Base-by-base conservation (phyloP, 2,797 vertebrate genomes). In the Callimico goeldii region DNA sequence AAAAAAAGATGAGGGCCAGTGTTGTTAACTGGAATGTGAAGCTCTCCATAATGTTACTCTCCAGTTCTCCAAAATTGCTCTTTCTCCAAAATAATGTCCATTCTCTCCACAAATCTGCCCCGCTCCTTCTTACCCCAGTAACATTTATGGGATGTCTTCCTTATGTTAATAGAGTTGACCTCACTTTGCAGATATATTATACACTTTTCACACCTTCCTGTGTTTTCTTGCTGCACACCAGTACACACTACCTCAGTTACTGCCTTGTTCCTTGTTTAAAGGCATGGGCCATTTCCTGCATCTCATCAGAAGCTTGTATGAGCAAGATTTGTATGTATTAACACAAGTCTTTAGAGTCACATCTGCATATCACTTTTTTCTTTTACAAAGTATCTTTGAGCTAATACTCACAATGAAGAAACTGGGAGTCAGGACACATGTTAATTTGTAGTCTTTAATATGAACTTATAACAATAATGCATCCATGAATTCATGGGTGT, bases 241-340 rank as follows among this genome's bases (percentile, higher is more conserved):
- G 48, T 9, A 6, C 1, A 2, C 0, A 5, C 46, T 11, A 10
- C 83, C 33, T 39, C 9, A 1, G 3, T 13, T 2, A 5, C 0
- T 1, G 3, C 36, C 5, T 48, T 52, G 41, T 10, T 75, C 24
- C 33, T 57, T 28, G 1, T 61, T 81, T 17, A 43, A 67, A 79
- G 75, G 19, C 48, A 75, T 0, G 14, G 73, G 15, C 1, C 1
- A 1, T 50, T 26, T 87, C 88, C 52, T 26, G 17, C 33, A 9
- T 84, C 26, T 20, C 26, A 24, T 24, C 5, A 7, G 33, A 22
- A 50, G 7, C 41, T 15, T 86, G 30, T 33, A 7, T 4, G n/a
- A n/a, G n/a, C 15, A 41, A 39, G 6, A 11, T 26, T 82, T 36
- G 17, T 17, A 43, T 28, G n/a, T 76, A 15, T 52, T 46, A 39